Evolutionary conservation across 2,888 invertebrate species (phyloP), one percentile per base, ranked within the genome.

Genomic region (Leptura quadrifasciata): DNA sequence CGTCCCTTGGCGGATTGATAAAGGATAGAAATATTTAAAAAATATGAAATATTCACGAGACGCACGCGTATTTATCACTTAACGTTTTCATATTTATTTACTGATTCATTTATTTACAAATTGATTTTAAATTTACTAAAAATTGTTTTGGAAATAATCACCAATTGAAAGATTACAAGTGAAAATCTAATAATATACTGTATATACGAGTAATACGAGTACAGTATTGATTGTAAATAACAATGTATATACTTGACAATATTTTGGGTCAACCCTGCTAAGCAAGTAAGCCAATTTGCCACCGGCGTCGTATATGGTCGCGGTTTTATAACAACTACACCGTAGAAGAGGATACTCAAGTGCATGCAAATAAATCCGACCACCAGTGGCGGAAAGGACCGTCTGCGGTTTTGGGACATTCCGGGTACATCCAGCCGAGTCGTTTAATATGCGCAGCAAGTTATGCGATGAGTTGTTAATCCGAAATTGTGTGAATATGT

Each of bases 391-490:
- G 69, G 69, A 52, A 70, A 72, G 60, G 77, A 60, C 77, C 71
- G 77, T 77, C 77, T 77, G 77, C 77, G 77, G 77, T 77, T 60
- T 60, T 68, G 58, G 35, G 60, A 47, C 60, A 12, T 9, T 27
- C 27, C 24, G 39, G 20, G 67, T 64, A 35, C 64, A 12, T 21
- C 31, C 39, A 39, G 18, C 55, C 63, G 60, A 31, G 65, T 64
- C 73, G 78, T 76, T 82, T 82, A 82, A 81, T 82, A 82, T 81
- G 81, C 80, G 67, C 65, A 68, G 71, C 68, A 78, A 82, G 80
- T 80, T 83, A 81, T 79, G 72, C 65, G 73, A 73, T 58, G 80
- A 83, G 80, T 81, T 83, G 83, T 82, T 83, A 83, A 83, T 83
- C 81, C 78, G 79, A 77, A 82, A 79, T 81, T 75, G 77, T 83